phyloP scores from a whole-genome alignment of 2,113 vertebrate genomes.

The Procavia capensis region DNA sequence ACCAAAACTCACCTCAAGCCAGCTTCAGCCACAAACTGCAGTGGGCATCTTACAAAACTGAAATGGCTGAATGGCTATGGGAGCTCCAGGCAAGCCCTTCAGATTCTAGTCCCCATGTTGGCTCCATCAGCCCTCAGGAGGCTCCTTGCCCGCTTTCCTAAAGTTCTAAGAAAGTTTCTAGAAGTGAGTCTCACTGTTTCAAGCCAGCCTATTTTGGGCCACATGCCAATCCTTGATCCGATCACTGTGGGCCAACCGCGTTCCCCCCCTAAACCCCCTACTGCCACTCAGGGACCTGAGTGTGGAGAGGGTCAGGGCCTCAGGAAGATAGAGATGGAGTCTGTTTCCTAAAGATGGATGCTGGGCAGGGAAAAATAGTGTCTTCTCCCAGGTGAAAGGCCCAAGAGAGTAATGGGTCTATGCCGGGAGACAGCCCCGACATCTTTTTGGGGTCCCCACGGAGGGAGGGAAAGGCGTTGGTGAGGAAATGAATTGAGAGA shows the following conservation, averaged over 20 bases:
- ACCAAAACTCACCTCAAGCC: not conserved
- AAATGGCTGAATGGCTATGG: not conserved
- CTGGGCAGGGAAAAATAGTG: not conserved
- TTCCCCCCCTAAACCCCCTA: no score
- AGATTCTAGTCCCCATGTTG: no score
- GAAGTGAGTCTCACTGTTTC: not conserved
- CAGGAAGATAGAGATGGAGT: not conserved
- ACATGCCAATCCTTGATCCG: no score
- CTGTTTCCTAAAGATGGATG: not conserved
- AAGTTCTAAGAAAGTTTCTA: conserved; percentile 15
- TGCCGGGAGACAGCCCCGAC: no score
- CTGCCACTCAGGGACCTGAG: not conserved
- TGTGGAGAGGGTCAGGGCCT: not conserved
- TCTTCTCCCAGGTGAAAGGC: not conserved
- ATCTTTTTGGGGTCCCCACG: no score
- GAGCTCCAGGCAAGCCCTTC: not conserved
- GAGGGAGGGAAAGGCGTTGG: no score
- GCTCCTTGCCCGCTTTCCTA: not conserved
- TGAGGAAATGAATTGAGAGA: no score
- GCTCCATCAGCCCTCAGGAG: no score
- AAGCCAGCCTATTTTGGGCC: not conserved
- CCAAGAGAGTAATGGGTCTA: not conserved
- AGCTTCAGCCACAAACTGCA: conserved; percentile 37
- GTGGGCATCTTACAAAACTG: not conserved
- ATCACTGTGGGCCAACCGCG: no score